Evolutionary conservation across 2,888 invertebrate genomes (phyloP).

Genomic region (Ctenicera cuprea): DNA sequence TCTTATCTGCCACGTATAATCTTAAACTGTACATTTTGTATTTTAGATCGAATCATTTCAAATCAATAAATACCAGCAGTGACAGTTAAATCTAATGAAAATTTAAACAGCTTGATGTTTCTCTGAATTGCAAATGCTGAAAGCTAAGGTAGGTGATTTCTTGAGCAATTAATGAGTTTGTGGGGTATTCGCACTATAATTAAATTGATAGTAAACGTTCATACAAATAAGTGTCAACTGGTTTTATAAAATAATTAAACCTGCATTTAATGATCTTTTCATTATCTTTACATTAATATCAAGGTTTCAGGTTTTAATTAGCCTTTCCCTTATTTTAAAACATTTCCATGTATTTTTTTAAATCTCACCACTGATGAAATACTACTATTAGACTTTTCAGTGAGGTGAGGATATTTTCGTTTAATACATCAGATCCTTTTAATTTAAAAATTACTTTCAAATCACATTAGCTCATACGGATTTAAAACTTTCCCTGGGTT

Average conservation of each 20-base stretch:
- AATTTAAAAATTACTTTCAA: slow-evolving; percentile 33
- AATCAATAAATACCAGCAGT: not conserved
- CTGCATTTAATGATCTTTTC: slow-evolving; percentile 20
- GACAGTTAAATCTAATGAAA: not conserved
- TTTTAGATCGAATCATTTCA: not conserved
- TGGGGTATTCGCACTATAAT: slow-evolving; percentile 44
- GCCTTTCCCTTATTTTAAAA: slow-evolving; percentile 9
- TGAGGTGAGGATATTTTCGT: not conserved
- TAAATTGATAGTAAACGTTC: slow-evolving; percentile 42
- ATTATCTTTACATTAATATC: slow-evolving; percentile 19
- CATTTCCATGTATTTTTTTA: too few species aligned
- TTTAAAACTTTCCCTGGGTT: slow-evolving; percentile 42
- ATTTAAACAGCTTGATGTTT: not conserved
- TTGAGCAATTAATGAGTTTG: slow-evolving; percentile 30
- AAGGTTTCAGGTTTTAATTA: slow-evolving; percentile 9
- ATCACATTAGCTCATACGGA: slow-evolving; percentile 26
- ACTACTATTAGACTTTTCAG: too few species aligned
- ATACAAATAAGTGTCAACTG: slow-evolving; percentile 25
- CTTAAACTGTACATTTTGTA: not conserved
- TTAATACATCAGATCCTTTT: not conserved
- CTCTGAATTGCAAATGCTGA: slow-evolving; percentile 4
- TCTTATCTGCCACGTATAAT: not conserved
- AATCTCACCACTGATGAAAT: too few species aligned
- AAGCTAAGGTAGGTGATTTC: slow-evolving; percentile 21
- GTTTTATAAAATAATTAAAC: slow-evolving; percentile 43